Evolutionary conservation across 2,888 invertebrate genomes (phyloP).

Genomic region (Oscheius myriophilus): DNA sequence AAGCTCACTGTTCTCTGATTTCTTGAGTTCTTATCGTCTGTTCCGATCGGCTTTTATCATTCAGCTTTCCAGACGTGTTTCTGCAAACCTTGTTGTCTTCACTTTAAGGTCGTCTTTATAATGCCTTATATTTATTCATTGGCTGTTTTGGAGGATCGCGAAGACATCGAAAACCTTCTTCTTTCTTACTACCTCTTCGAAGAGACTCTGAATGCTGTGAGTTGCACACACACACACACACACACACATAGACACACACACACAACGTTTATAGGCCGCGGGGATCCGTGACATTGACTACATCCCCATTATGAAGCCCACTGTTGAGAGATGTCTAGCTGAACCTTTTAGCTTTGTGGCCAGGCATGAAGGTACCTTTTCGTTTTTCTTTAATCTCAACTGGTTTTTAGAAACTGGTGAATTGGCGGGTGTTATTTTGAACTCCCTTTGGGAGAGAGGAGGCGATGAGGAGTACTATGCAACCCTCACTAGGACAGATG

Average conservation of each 20-base stretch:
- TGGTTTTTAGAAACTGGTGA: not conserved
- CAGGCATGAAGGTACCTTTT: not conserved
- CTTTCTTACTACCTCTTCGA: conserved; percentile 9
- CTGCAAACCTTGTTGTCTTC: too few species aligned
- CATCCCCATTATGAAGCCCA: conserved; percentile 2
- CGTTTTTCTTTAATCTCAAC: not conserved
- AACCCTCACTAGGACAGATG: conserved; percentile 3
- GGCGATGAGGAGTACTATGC: conserved; percentile 1
- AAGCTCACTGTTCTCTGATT: too few species aligned
- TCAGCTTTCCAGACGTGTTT: too few species aligned
- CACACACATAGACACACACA: too few species aligned
- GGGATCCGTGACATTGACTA: conserved; percentile 1
- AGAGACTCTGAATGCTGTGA: conserved; percentile 14
- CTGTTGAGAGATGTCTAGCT: not conserved
- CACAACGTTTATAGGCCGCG: not conserved
- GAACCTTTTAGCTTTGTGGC: conserved; percentile 1
- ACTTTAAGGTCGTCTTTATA: not conserved
- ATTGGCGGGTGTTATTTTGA: conserved; percentile 7
- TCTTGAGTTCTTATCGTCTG: too few species aligned
- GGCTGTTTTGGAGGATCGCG: not conserved
- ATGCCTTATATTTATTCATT: conserved; percentile 3
- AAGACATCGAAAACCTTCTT: conserved; percentile 12
- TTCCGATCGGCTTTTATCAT: too few species aligned
- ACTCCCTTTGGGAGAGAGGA: conserved; percentile 8
- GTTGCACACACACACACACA: not conserved